Percentiles rank a stretch among this genome's conserved stretches.
Conservation (phyloP, 2,113 vertebrate genomes). For the Scomber colias region DNA sequence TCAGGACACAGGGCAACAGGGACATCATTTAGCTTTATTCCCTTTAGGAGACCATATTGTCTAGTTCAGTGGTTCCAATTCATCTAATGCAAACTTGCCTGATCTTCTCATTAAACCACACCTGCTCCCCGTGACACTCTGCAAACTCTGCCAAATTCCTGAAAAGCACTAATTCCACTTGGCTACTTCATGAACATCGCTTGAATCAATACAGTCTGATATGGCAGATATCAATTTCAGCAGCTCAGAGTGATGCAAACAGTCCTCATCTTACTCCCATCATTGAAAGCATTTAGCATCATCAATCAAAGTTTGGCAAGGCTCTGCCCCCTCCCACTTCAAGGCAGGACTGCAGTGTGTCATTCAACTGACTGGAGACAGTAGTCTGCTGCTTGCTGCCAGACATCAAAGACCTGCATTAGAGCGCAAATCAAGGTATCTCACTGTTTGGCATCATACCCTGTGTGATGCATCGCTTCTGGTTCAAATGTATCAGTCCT, state of each 20-base stretch:
- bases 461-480: not conserved
- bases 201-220: not conserved
- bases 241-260: not conserved
- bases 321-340: not conserved
- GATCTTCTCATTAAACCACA: not conserved
- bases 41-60: not conserved
- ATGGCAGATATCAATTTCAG: not conserved
- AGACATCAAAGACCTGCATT: constrained; percentile 9
- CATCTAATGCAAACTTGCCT: not conserved
- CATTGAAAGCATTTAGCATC: not conserved
- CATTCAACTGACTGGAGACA: not conserved
- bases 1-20: no score
- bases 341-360: not conserved
- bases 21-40: not conserved
- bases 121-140: not conserved
- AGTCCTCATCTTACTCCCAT: not conserved
- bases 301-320: not conserved
- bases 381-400: no score
- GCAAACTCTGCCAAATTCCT: not conserved
- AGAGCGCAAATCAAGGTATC: not conserved
- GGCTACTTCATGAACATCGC: not conserved
- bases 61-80: not conserved
- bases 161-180: not conserved
- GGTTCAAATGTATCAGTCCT: not conserved
- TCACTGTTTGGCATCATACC: not conserved